A percentile compares a stretch with the other conserved stretches of the same genome.
Evolutionary conservation across 2,113 vertebrate species (phyloP).

Genomic region (Verasper variegatus): DNA sequence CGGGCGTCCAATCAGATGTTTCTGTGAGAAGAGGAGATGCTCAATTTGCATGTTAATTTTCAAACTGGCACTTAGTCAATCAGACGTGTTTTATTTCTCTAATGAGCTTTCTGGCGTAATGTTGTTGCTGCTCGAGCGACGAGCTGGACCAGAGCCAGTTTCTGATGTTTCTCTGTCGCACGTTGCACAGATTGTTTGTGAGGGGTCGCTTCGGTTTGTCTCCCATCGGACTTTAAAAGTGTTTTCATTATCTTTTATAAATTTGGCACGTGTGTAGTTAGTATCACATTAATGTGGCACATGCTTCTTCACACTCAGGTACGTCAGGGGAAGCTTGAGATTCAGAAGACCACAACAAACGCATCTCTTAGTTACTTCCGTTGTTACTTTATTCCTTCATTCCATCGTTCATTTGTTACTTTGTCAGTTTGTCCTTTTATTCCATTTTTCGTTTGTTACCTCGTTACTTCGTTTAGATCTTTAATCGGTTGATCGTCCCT

Average conservation of each 20-base stretch:
- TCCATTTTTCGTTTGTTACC: too few relatives aligned
- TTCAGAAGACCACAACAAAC: not conserved
- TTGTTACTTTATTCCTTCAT: too few relatives aligned
- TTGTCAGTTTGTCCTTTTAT: too few relatives aligned
- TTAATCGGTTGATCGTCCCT: too few relatives aligned
- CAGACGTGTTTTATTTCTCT: constrained; percentile 22
- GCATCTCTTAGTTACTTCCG: too few relatives aligned
- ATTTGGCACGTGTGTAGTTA: not conserved
- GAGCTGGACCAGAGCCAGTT: not conserved
- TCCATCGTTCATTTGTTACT: too few relatives aligned
- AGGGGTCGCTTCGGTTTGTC: not conserved
- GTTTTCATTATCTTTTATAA: not conserved
- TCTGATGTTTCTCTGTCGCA: not conserved
- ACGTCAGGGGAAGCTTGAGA: too few relatives aligned
- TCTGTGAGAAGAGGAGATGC: constrained; percentile 20
- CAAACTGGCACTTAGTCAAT: constrained; percentile 31
- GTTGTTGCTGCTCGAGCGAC: not conserved
- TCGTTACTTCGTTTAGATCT: too few relatives aligned
- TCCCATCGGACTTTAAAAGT: not conserved
- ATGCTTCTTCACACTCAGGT: not conserved
- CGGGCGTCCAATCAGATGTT: not conserved
- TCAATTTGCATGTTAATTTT: constrained; percentile 49
- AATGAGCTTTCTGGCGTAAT: constrained; percentile 28
- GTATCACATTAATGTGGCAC: not conserved
- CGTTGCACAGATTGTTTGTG: too few relatives aligned